Evolutionary conservation across 1,140 invertebrate species (phyloP), one percentile per base, ranked within the genome.

Genomic region (Nephotettix cincticeps): DNA sequence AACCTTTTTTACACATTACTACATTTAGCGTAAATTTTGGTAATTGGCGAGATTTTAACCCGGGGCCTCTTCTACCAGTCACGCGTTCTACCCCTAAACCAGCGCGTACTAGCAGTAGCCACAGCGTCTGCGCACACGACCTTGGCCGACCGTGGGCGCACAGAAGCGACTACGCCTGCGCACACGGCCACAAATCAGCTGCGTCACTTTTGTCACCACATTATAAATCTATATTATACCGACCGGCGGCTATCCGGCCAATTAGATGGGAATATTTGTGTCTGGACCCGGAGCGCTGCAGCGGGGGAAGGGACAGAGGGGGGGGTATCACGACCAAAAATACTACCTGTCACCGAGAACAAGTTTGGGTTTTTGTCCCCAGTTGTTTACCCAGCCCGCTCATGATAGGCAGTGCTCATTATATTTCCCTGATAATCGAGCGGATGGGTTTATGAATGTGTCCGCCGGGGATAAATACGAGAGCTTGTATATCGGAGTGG

Each of bases 261-360:
- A 67, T 67, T 67, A 67, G 64, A 67, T 67, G 64, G 64, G 64
- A 45, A 67, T 67, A 67, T 67, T 67, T 67, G 64, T 67, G 64
- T 45, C 45, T 17, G 21, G 40, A 43, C 19, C 32, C 27, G 45
- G 64, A 58, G 28, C 27, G 17, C 11, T 40, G 40, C n/a, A 30
- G 4, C 11, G 11, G 23, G 19, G 28, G 14, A 30, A 2, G 56
- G 28, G 47, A 54, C 4, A 25, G n/a, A n/a, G 47, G n/a, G 64
- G 30, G 64, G 64, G 64, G 40, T 67, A 45, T 67, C 64, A 67
- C 64, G 64, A 67, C 64, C 64, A 67, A 67, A 67, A 67, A 67
- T 67, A 67, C 64, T 67, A 67, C 64, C 64, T 67, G 64, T 67
- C 64, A 67, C 32, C 32, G 27, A 43, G 40, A 67, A 67, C 64